Percentiles rank a stretch among this genome's conserved stretches.
phyloP scores from a whole-genome alignment of 2,888 invertebrate genomes.

The Elysia crispata region DNA sequence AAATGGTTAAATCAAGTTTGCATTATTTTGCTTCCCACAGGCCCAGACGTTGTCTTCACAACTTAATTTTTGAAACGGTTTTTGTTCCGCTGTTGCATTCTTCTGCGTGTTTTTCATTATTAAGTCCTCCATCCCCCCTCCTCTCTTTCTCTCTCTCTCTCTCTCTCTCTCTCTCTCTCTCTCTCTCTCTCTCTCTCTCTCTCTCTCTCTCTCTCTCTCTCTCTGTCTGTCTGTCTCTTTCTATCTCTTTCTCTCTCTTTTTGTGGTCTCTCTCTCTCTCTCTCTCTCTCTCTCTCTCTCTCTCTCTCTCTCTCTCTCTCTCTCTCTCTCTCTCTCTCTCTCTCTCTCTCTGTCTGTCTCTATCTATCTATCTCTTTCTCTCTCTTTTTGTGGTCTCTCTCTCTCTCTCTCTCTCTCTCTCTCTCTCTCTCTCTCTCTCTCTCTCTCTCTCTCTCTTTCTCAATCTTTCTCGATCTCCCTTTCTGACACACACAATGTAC shows the following conservation, averaged over 20 bases:
- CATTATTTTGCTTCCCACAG: too few relatives aligned
- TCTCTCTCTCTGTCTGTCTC: not conserved
- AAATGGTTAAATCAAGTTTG: too few relatives aligned
- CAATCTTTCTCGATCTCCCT: not conserved
- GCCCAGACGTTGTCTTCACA: too few relatives aligned
- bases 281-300: not conserved
- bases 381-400: too few relatives aligned
- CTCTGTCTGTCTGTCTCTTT: not conserved
- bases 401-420: not conserved
- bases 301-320: not conserved
- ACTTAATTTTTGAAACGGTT: too few relatives aligned
- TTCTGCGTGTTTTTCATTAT: too few relatives aligned
- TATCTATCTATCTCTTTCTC: not conserved
- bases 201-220: slow-evolving; percentile 22
- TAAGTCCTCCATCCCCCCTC: not conserved
- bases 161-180: not conserved
- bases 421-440: not conserved
- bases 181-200: slow-evolving; percentile 21
- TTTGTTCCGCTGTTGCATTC: too few relatives aligned
- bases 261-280: not conserved
- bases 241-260: slow-evolving; percentile 5
- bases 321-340: not conserved
- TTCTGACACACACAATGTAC: too few relatives aligned
- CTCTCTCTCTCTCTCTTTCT: too few relatives aligned
- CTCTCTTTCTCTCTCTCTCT: slow-evolving; percentile 11